These are phyloP conservation scores for Rhamnusium bicolor DNA, from an alignment of 2,888 invertebrate species.

Conservation along the genomic window DNA sequence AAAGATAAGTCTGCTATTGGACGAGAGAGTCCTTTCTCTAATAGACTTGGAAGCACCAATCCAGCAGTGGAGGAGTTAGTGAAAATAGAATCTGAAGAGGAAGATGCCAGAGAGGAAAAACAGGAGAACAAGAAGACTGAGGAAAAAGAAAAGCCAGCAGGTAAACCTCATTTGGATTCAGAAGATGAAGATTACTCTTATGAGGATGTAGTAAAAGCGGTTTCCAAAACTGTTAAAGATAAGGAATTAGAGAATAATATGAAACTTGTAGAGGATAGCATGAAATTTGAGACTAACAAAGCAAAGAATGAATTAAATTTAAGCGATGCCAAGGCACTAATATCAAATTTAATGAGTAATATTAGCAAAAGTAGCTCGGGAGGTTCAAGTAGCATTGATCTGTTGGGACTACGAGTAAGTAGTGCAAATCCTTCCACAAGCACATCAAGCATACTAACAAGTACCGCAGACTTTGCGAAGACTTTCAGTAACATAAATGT, in stretches of 20 bases:
- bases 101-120: constrained; percentile 45
- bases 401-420: constrained; percentile 47
- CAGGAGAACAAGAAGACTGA: constrained; percentile 48
- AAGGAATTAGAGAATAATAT: constrained; percentile 73
- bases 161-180: constrained; percentile 71
- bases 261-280: constrained; percentile 61
- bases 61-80: constrained; percentile 62
- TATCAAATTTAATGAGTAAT: constrained; percentile 77
- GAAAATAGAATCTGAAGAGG: constrained; percentile 50
- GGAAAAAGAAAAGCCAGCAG: constrained; percentile 64
- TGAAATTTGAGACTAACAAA: constrained; percentile 55
- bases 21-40: constrained; percentile 70
- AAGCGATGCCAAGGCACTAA: constrained; percentile 76
- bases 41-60: constrained; percentile 69
- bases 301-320: constrained; percentile 66
- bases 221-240: constrained; percentile 81
- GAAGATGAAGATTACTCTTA: constrained; percentile 88
- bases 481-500: constrained; percentile 59
- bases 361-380: constrained; percentile 50
- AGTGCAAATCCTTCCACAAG: constrained; percentile 29
- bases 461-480: constrained; percentile 56
- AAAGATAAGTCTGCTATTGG: constrained; percentile 34
- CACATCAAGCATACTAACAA: constrained; percentile 43
- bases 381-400: constrained; percentile 41
- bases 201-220: constrained; percentile 86